phyloP scores from a whole-genome alignment of 2,113 vertebrate genomes.

The Cygnus buccinator region DNA sequence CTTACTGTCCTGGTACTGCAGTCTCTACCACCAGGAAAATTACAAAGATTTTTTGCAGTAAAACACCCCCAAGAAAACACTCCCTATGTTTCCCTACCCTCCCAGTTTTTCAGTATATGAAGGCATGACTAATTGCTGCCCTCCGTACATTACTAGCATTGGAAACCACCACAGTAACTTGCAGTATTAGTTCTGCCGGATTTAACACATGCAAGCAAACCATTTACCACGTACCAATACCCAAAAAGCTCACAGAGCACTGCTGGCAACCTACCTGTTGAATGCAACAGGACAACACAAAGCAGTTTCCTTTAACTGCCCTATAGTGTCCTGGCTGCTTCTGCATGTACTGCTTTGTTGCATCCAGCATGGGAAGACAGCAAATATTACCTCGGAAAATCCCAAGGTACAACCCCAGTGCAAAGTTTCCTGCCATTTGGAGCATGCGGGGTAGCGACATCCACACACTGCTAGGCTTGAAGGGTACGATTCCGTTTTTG shows the following conservation, averaged over 20 bases:
- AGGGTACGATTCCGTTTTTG: not conserved
- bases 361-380: not conserved
- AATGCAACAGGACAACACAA: not conserved
- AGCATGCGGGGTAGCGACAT: not conserved
- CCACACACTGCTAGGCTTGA: not conserved
- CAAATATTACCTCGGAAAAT: not conserved
- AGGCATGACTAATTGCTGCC: not conserved
- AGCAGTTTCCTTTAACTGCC: not conserved
- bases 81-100: not conserved
- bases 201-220: not conserved
- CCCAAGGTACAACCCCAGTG: not conserved
- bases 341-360: not conserved
- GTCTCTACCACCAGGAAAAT: not conserved
- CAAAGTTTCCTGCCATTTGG: not conserved
- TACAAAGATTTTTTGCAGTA: not conserved
- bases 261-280: not conserved
- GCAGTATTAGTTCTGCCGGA: not conserved
- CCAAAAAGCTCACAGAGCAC: not conserved
- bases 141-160: not conserved
- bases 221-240: not conserved
- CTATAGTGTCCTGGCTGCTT: not conserved
- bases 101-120: not conserved
- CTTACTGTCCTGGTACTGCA: not conserved
- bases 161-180: not conserved
- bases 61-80: not conserved